Evolutionary conservation across 2,888 invertebrate species (phyloP).

Genomic region (Drymonia ruficornis): DNA sequence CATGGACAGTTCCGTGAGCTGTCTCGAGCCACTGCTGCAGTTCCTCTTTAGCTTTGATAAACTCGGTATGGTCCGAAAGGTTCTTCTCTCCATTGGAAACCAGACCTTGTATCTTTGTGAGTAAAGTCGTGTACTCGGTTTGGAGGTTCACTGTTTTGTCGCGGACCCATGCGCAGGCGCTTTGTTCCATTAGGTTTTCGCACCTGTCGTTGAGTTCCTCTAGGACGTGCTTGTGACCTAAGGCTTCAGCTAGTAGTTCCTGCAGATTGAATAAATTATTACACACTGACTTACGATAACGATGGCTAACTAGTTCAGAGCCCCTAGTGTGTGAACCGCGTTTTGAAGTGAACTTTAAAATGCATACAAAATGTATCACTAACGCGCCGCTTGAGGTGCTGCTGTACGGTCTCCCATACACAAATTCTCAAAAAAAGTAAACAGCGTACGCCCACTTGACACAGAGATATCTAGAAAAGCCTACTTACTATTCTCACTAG

Average conservation of each 20-base stretch:
- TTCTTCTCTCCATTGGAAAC: constrained; percentile 95
- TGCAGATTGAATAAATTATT: constrained; percentile 44
- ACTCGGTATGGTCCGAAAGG: constrained; percentile 95
- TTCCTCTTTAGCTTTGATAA: constrained; percentile 93
- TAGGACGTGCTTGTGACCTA: constrained; percentile 89
- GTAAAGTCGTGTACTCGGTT: constrained; percentile 90
- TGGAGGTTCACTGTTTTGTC: constrained; percentile 94
- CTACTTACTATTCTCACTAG: too few species aligned
- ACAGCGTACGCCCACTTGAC: too few species aligned
- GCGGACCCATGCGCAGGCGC: constrained; percentile 93
- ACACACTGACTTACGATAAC: background rate
- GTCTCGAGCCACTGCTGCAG: constrained; percentile 93
- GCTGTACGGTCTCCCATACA: too few species aligned
- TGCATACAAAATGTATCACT: too few species aligned
- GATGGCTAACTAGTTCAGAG: too few species aligned
- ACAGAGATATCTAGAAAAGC: too few species aligned
- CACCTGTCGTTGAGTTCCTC: constrained; percentile 95
- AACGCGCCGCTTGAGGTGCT: too few species aligned
- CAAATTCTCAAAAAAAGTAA: too few species aligned
- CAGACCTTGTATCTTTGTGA: constrained; percentile 92
- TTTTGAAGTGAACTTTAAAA: too few species aligned
- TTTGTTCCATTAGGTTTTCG: constrained; percentile 93
- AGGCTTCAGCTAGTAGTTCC: constrained; percentile 90
- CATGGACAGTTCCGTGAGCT: constrained; percentile 92
- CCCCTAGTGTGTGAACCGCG: too few species aligned